Base-by-base conservation (phyloP, 30 jellyfish, hydroid and myxozoan species). In the Chrysaora quinquecirrha region DNA sequence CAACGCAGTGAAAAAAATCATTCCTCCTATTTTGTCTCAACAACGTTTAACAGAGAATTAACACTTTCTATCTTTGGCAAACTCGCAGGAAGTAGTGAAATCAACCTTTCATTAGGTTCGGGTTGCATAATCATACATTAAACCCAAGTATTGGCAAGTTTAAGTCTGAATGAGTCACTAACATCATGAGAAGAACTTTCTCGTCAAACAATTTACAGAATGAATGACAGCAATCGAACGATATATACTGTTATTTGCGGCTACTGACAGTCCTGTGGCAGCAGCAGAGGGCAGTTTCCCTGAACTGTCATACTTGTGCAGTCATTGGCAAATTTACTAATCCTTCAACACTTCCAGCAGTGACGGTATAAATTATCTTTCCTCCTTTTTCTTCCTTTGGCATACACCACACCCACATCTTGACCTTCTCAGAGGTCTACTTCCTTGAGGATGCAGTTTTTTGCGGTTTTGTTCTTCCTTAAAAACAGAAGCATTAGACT, bases 251-350 rank as follows among this genome's bases (percentile, higher is more conserved):
- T 69, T 12, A 30, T 19, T 33, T 48, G 20, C 81, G 34, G 81
- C 81, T 69, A 69, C 64, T 69, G 64, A 65, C 81, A 30, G 81
- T 69, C 81, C 81, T 65, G 19, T 69, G 81, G 28, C 65, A 69
- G 81, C 81, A 69, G 81, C 81, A 1, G 81, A 28, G 81, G 81
- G 81, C 63, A 69, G 81, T 69, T 69, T 69, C 66, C 81, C 67
- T 70, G 82, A 1, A 46, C 69, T 6, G 34, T 66, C 21, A 0
- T 64, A 21, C 34, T 30, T 69, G 34, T 69, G 67, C 82, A 43
- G 30, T 70, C 18, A 30, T 70, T 18, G 19, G 82, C 64, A 38
- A 70, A 38, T 18, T 70, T 66, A n/a, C 68, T 16, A 70, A 25
- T 34, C n/a, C 21, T 48, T 47, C 82, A 66, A 34, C 82, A 70